Conservation (phyloP, 2,888 invertebrate species). For the Molanna angustata region DNA sequence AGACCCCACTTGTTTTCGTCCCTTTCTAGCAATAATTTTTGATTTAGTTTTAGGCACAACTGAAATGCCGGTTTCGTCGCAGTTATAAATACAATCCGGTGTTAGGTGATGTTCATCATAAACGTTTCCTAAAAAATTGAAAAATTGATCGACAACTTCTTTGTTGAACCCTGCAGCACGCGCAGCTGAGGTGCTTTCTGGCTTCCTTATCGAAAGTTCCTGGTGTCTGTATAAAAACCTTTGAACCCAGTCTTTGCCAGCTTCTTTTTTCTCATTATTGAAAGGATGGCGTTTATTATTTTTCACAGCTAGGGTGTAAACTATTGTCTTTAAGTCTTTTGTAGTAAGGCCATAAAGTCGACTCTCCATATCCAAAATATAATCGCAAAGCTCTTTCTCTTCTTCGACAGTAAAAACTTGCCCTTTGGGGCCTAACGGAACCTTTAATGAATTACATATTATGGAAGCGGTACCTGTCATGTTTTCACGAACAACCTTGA, state of each 20-base stretch:
- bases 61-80: conserved; percentile 1
- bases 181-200: background rate
- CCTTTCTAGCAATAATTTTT: background rate
- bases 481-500: too few relatives aligned
- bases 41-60: background rate
- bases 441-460: too few relatives aligned
- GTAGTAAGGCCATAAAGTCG: background rate
- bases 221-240: conserved; percentile 1
- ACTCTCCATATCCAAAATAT: too few relatives aligned
- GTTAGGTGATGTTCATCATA: background rate
- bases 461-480: too few relatives aligned
- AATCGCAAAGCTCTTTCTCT: conserved; percentile 6
- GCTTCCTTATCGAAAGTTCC: background rate
- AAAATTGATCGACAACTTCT: background rate
- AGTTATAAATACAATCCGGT: background rate
- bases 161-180: conserved; percentile 11
- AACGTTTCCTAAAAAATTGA: background rate
- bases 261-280: background rate
- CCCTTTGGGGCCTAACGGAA: background rate
- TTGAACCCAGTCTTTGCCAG: conserved; percentile 5
- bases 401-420: background rate
- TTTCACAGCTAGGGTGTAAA: background rate
- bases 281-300: background rate
- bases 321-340: background rate
- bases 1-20: background rate